Percentiles rank a stretch among this genome's conserved stretches.
These are phyloP conservation scores for Pyxicephalus adspersus DNA, from an alignment of 2,113 vertebrate species.

Conservation along the genomic window DNA sequence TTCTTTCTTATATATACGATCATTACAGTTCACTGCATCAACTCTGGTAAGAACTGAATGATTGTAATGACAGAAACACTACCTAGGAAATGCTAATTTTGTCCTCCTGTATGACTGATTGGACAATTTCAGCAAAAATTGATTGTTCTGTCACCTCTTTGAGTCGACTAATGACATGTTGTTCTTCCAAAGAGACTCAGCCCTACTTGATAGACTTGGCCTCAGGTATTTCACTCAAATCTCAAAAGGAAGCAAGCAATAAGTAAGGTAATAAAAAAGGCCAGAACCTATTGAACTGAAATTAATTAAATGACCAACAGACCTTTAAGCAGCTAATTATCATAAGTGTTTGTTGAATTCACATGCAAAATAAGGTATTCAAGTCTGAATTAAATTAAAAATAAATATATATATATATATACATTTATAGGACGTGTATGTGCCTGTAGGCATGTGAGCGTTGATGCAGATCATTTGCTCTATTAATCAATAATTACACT, in stretches of 20 bases:
- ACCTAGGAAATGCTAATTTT: slow-evolving; percentile 64
- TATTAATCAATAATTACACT: too few species aligned
- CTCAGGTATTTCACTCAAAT: slow-evolving; percentile 74
- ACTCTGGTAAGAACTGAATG: slow-evolving; percentile 54
- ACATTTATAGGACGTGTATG: too few species aligned
- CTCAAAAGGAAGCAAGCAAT: slow-evolving; percentile 69
- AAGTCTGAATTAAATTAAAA: not conserved
- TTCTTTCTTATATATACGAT: slow-evolving; percentile 62
- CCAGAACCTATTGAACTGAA: slow-evolving; percentile 80
- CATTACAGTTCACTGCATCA: slow-evolving; percentile 60
- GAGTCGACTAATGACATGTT: slow-evolving; percentile 69
- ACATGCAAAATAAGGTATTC: not conserved
- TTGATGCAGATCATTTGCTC: not conserved
- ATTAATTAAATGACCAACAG: slow-evolving; percentile 85
- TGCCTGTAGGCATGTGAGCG: not conserved
- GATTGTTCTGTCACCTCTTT: slow-evolving; percentile 74
- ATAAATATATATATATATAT: not conserved
- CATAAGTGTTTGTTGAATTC: slow-evolving; percentile 51
- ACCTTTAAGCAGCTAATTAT: slow-evolving; percentile 76
- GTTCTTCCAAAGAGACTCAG: slow-evolving; percentile 71
- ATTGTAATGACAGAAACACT: slow-evolving; percentile 64
- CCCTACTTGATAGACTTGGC: slow-evolving; percentile 78
- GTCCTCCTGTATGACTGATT: slow-evolving; percentile 63
- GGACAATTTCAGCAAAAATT: slow-evolving; percentile 78
- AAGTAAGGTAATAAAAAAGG: slow-evolving; percentile 74